Evolutionary conservation across 2,797 vertebrate genomes (phyloP), one percentile per base, ranked within the genome.

Genomic region (Chrosomus eos): DNA sequence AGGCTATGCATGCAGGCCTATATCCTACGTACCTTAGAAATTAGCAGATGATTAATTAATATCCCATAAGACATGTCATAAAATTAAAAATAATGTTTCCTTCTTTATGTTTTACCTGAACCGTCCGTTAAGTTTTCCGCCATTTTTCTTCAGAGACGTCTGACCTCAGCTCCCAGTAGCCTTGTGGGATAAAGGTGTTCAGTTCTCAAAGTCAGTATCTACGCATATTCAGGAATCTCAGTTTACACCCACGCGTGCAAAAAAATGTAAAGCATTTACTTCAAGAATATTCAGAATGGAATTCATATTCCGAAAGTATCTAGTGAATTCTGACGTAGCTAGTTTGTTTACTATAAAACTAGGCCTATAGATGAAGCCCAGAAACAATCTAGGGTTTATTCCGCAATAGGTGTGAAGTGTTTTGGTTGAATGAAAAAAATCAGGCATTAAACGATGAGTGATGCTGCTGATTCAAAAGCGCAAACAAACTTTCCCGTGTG

Each of bases 391-490:
- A 33, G 21, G 16, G 7, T 67, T 80, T 53, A 19, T 23, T 72
- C 75, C 14, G n/a, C 48, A 80, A 36, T 45, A 87, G 80, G 72
- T 87, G 72, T n/a, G 38, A 28, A 33, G 7, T 78, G 75, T 55
- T 79, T 67, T 58, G 33, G 13, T 8, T 53, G 28, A 84, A 78
- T 71, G 28, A 75, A 48, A n/a, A 58, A 51, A 28, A 62, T 74
- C 21, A 21, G 31, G 55, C 21, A 10, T 78, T 67, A 83, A 78
- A 83, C 76, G 48, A 64, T 40, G 43, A 70, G 38, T 38, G 45
- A 72, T 53, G 68, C 36, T 7, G 10, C 36, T 7, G 10, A 55
- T 31, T 55, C 51, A 62, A 79, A 53, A 45, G 74, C 26, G 33
- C 53, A 43, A 79, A 75, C 48, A 40, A 66, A 38, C 43, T n/a